A percentile compares a stretch with the other conserved stretches of the same genome.
Conservation (phyloP, 2,888 invertebrate species). For the Selenia dentaria region DNA sequence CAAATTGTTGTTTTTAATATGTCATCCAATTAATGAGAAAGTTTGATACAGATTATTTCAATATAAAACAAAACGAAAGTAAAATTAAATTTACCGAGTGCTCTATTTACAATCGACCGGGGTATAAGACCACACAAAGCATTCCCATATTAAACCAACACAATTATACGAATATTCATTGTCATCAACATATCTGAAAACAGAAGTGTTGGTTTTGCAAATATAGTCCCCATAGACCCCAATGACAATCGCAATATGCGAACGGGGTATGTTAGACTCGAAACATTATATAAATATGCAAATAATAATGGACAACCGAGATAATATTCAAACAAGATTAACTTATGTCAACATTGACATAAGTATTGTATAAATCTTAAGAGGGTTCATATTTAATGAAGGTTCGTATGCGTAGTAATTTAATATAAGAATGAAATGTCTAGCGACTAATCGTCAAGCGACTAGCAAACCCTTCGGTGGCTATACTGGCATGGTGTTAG, state of each 20-base stretch:
- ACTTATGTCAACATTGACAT: constrained; percentile 59
- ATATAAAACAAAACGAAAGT: too few relatives aligned
- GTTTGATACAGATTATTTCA: too few relatives aligned
- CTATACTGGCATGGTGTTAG: too few relatives aligned
- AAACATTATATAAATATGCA: constrained; percentile 76
- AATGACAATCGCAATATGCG: constrained; percentile 47
- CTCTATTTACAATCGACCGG: too few relatives aligned
- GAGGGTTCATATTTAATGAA: constrained; percentile 40
- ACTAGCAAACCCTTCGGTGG: too few relatives aligned
- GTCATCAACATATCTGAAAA: constrained; percentile 46
- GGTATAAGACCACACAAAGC: constrained; percentile 13
- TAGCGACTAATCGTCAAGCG: too few relatives aligned
- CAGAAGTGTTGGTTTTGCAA: constrained; percentile 62
- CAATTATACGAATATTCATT: constrained; percentile 48
- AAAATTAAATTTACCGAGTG: too few relatives aligned
- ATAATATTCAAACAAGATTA: constrained; percentile 67
- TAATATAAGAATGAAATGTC: too few relatives aligned
- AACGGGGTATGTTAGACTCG: constrained; percentile 49
- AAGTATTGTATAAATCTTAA: constrained; percentile 52
- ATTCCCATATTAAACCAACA: constrained; percentile 40
- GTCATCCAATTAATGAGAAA: too few relatives aligned
- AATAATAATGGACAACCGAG: constrained; percentile 58
- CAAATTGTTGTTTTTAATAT: too few relatives aligned
- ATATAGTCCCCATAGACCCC: constrained; percentile 49
- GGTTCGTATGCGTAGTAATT: too few relatives aligned